Evolutionary conservation across 2,888 invertebrate species (phyloP).

Genomic region (Drosophila diplacantha): DNA sequence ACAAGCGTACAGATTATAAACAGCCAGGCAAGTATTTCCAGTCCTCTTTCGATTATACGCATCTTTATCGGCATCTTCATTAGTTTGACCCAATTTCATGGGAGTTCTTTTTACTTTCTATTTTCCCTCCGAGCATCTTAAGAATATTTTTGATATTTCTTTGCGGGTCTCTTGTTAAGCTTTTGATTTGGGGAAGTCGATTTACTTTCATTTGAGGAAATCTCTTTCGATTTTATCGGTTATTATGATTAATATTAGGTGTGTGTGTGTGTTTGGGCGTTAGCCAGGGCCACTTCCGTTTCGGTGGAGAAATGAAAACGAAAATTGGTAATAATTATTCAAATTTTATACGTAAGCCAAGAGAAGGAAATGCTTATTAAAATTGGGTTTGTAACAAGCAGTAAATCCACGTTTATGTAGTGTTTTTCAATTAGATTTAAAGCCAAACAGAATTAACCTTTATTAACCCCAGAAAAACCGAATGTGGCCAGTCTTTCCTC

Average conservation of each 20-base stretch:
- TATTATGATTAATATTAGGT: slow-evolving; percentile 6
- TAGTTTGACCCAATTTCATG: slow-evolving; percentile 64
- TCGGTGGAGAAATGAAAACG: slow-evolving; percentile 4
- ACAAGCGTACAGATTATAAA: slow-evolving; percentile 53
- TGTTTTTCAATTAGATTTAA: not conserved
- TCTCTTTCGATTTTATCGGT: slow-evolving; percentile 23
- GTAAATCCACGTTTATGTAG: not conserved
- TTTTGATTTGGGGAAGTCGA: slow-evolving; percentile 41
- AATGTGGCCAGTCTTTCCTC: slow-evolving; percentile 19
- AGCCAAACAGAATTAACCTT: slow-evolving; percentile 26
- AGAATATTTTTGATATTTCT: slow-evolving; percentile 45
- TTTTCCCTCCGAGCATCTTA: slow-evolving; percentile 53
- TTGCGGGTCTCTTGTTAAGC: slow-evolving; percentile 32
- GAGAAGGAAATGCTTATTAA: not conserved
- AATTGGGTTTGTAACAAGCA: not conserved
- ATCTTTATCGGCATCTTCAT: slow-evolving; percentile 62
- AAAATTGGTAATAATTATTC: slow-evolving; percentile 4
- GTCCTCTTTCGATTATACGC: slow-evolving; percentile 49
- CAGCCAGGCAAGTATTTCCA: slow-evolving; percentile 44
- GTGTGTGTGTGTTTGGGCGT: slow-evolving; percentile 36
- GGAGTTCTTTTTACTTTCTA: slow-evolving; percentile 65
- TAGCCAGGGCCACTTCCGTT: slow-evolving; percentile 53
- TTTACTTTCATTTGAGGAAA: slow-evolving; percentile 60
- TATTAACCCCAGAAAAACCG: slow-evolving; percentile 7
- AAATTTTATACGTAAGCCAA: not conserved